Evolutionary conservation across 2,113 vertebrate species (phyloP), one percentile per base, ranked within the genome.

Genomic region (Lasiurus borealis): DNA sequence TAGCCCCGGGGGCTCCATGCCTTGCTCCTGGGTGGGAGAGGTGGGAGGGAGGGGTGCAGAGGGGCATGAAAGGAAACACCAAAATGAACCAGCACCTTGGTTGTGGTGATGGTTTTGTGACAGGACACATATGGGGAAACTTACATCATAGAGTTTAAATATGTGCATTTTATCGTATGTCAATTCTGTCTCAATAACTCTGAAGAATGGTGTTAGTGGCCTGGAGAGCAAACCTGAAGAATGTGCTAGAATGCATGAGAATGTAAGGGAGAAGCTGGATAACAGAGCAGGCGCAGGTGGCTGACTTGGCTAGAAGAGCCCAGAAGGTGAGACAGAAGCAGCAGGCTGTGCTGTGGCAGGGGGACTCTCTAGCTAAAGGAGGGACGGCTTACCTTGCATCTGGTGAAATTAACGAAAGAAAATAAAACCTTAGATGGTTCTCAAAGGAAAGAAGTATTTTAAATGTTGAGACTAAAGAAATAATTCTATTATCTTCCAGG

Each of bases 1-100:
- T 68, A 11, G 48, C 12, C 50, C 2, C 34, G 1, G 48, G 12
- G 48, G 34, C 34, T 44, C 88, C 6, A 2, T 0, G 8, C 29
- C 59, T 10, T 40, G 15, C 25, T 6, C 44, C 85, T 0, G 0
- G 44, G 40, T 29, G 14, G 11, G 16, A 62, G 31, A 50, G 12
- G 31, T 5, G 31, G 40, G 31, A 48, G 36, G 46, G 19, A n/a
- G 29, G 52, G 23, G 16, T 18, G n/a, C 40, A 59, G 40, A 40
- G n/a, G 25, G 48, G 36, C 50, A 34, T 13, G 27, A 15, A 12
- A n/a, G 46, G 80, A n/a, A n/a, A n/a, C n/a, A n/a, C n/a, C n/a
- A n/a, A n/a, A n/a, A n/a, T n/a, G n/a, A 12, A 10, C 1, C 14
- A 2, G 34, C 4, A 2, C 59, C 50, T 12, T 10, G 16, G 50